Evolutionary conservation across 2,113 vertebrate species (phyloP).

Genomic region (Perca schrenkii): DNA sequence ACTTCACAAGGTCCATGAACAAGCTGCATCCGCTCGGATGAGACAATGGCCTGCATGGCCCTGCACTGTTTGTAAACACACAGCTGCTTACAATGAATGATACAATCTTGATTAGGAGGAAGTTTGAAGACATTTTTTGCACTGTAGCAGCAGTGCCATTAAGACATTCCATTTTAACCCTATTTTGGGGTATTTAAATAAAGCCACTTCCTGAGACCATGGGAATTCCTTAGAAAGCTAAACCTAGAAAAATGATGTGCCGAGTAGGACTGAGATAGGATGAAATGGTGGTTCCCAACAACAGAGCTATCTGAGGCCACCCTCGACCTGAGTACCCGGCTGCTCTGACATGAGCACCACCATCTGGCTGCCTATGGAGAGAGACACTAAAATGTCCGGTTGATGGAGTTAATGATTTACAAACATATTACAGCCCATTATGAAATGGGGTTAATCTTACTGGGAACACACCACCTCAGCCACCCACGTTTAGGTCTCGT

Average conservation of each 20-base stretch:
- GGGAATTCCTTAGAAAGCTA: slow-evolving; percentile 35
- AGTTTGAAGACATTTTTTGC: slow-evolving; percentile 43
- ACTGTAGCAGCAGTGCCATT: not conserved
- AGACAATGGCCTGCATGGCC: slow-evolving; percentile 45
- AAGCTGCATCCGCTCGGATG: slow-evolving; percentile 71
- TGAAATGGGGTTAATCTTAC: slow-evolving; percentile 58
- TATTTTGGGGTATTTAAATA: slow-evolving; percentile 17
- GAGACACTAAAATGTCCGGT: slow-evolving; percentile 63
- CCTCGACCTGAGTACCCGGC: slow-evolving; percentile 42
- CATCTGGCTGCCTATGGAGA: slow-evolving; percentile 74
- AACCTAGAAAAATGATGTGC: not conserved
- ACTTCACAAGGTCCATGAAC: slow-evolving; percentile 47
- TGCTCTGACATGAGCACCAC: slow-evolving; percentile 75
- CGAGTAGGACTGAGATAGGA: not conserved
- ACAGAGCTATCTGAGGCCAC: slow-evolving; percentile 64
- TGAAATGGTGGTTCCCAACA: slow-evolving; percentile 62
- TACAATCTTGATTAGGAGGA: slow-evolving; percentile 47
- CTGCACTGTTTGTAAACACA: slow-evolving; percentile 38
- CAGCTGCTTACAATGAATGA: slow-evolving; percentile 38
- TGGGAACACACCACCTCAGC: slow-evolving; percentile 43
- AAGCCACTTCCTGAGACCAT: slow-evolving; percentile 26
- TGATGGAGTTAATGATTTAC: slow-evolving; percentile 85
- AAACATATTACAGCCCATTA: slow-evolving; percentile 53
- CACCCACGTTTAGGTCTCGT: slow-evolving; percentile 1
- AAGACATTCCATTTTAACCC: slow-evolving; percentile 43